Evolutionary conservation across 92 coral and sea anemone genomes (phyloP).

Genomic region (Phenganax marumi): DNA sequence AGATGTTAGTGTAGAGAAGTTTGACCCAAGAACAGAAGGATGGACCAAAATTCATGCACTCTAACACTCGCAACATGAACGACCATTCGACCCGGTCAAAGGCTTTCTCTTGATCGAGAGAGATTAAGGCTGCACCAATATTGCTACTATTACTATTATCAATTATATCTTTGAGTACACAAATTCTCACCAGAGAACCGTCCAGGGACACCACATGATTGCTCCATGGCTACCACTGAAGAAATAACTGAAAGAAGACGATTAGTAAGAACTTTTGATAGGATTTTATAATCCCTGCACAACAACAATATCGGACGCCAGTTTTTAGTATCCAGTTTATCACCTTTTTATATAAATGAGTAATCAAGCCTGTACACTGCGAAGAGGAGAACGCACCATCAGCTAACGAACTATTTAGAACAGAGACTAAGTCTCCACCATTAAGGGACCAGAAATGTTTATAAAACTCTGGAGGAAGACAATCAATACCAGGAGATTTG

Average conservation of each 20-base stretch:
- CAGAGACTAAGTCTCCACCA: not conserved
- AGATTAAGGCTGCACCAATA: not conserved
- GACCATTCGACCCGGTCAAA: conserved; percentile 5
- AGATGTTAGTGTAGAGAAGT: not conserved
- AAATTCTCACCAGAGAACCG: conserved; percentile 29
- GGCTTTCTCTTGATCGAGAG: conserved; percentile 30
- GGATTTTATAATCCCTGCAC: conserved; percentile 26
- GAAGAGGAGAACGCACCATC: not conserved
- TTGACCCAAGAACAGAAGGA: not conserved
- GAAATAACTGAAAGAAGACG: conserved; percentile 11
- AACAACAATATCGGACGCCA: conserved; percentile 30
- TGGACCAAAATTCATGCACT: conserved; percentile 21
- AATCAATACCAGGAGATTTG: conserved; percentile 45
- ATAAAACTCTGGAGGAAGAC: conserved; percentile 13
- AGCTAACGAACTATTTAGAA: not conserved
- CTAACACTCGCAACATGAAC: not conserved
- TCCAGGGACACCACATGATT: conserved; percentile 9
- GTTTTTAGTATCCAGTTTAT: not conserved
- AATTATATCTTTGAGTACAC: conserved; percentile 20
- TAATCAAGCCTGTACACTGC: conserved; percentile 4
- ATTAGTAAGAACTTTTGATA: conserved; percentile 22
- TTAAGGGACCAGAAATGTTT: not conserved
- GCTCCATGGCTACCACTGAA: conserved; percentile 8
- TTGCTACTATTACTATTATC: not conserved
- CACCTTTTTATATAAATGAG: conserved; percentile 33